A percentile compares a stretch with the other conserved stretches of the same genome.
Evolutionary conservation across 2,888 invertebrate genomes (phyloP).

Genomic region (Linhomoeus sp.): DNA sequence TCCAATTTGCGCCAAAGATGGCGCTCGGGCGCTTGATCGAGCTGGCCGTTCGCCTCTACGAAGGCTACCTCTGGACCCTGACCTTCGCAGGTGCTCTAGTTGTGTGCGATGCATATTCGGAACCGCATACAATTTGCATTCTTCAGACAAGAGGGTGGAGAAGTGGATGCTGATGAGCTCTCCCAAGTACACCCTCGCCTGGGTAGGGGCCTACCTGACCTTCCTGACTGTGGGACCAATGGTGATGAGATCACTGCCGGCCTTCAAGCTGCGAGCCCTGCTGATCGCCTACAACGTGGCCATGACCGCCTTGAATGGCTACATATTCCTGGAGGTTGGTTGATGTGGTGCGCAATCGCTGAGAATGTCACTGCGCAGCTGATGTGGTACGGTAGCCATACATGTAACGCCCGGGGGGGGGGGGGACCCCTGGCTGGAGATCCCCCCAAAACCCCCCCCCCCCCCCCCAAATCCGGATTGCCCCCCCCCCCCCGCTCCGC

Average conservation of each 20-base stretch:
- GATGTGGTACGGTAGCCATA: no score
- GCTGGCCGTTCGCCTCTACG: not conserved
- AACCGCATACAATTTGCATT: not conserved
- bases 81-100: constrained; percentile 1
- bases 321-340: constrained; percentile 54
- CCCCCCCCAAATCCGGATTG: no score
- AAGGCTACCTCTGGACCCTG: constrained; percentile 4
- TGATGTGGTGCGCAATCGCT: not conserved
- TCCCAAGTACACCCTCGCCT: constrained; percentile 48
- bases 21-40: no score
- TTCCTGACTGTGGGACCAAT: constrained; percentile 47
- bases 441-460: no score
- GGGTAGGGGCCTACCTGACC: constrained; percentile 49
- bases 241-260: constrained; percentile 52
- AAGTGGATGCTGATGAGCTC: constrained; percentile 50
- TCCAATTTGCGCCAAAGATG: no score
- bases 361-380: no score
- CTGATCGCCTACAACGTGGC: constrained; percentile 63
- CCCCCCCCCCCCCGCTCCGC: no score
- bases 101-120: no score
- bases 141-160: constrained; percentile 7
- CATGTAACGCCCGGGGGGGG: no score
- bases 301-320: constrained; percentile 59
- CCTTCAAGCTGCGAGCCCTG: constrained; percentile 51
- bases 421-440: no score